Conservation (phyloP, 2,888 invertebrate species). For the Trichopria drosophilae region DNA sequence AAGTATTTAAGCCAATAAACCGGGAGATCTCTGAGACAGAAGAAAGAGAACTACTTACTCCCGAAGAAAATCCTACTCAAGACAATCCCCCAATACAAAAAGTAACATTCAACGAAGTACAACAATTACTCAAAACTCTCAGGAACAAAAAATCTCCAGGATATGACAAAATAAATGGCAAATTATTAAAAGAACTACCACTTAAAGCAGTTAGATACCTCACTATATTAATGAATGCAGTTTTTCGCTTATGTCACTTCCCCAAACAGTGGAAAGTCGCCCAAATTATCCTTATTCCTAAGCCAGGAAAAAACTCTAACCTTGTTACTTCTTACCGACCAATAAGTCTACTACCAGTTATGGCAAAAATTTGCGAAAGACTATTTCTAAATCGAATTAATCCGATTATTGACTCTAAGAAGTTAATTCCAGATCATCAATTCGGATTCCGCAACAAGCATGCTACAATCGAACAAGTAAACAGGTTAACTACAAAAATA, state of each 20-base stretch:
- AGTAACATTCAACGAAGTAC: no score
- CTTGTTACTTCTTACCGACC: neutral
- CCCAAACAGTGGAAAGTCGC: conserved; percentile 38
- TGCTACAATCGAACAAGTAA: neutral
- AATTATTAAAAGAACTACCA: conserved; percentile 37
- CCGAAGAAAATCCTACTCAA: neutral
- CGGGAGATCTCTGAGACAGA: no score
- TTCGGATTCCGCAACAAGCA: neutral
- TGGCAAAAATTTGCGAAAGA: neutral
- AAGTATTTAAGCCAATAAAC: neutral
- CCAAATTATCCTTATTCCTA: conserved; percentile 3
- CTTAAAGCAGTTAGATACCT: conserved; percentile 35
- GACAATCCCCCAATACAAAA: neutral
- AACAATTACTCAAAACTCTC: no score
- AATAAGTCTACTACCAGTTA: neutral
- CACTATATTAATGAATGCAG: conserved; percentile 37
- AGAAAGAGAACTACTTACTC: conserved; percentile 1
- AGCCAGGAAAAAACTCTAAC: neutral
- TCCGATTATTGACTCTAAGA: neutral
- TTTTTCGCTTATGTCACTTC: conserved; percentile 35
- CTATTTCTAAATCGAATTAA: neutral
- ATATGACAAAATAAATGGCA: conserved; percentile 38
- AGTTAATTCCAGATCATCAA: no score
- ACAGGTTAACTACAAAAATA: no score
- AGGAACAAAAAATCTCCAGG: conserved; percentile 38